Conservation (phyloP, 37 sponge, comb jelly and placozoan species). For the Mnemiopsis leidyi region DNA sequence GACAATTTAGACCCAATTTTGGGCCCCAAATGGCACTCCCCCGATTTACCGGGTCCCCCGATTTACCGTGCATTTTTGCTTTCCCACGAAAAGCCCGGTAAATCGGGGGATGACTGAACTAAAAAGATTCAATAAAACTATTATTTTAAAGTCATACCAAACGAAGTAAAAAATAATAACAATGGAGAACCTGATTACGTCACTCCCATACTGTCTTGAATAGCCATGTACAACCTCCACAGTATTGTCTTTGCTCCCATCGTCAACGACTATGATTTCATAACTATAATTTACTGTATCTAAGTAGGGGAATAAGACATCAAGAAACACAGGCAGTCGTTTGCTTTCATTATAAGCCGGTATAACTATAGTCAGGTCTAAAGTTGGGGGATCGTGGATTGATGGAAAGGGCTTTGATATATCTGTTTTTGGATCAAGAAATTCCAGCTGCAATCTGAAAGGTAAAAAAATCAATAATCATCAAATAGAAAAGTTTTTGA, state of each 20-base stretch:
- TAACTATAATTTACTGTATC: conserved; percentile 72
- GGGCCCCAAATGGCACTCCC: too few relatives aligned
- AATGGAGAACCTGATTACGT: conserved; percentile 85
- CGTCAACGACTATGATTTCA: conserved; percentile 94
- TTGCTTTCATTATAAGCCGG: conserved; percentile 91
- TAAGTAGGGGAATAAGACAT: conserved; percentile 66
- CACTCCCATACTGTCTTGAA: conserved; percentile 73
- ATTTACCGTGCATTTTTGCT: too few relatives aligned
- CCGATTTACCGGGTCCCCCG: too few relatives aligned
- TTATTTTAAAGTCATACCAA: too few relatives aligned
- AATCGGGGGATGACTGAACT: too few relatives aligned
- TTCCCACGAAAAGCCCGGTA: too few relatives aligned
- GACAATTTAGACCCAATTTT: too few relatives aligned
- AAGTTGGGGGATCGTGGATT: conserved; percentile 70
- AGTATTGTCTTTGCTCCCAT: conserved; percentile 92
- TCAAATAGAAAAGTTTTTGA: too few relatives aligned
- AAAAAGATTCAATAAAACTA: too few relatives aligned
- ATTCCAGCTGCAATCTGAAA: conserved; percentile 64
- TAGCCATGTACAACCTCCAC: conserved; percentile 82
- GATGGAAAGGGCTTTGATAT: conserved; percentile 73
- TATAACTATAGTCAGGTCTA: conserved; percentile 79
- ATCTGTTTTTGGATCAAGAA: conserved; percentile 69
- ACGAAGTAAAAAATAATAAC: too few relatives aligned
- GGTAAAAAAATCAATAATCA: background rate
- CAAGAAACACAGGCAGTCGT: conserved; percentile 70